Conservation (phyloP, 1,140 invertebrate species). For the Drosophila bocqueti region DNA sequence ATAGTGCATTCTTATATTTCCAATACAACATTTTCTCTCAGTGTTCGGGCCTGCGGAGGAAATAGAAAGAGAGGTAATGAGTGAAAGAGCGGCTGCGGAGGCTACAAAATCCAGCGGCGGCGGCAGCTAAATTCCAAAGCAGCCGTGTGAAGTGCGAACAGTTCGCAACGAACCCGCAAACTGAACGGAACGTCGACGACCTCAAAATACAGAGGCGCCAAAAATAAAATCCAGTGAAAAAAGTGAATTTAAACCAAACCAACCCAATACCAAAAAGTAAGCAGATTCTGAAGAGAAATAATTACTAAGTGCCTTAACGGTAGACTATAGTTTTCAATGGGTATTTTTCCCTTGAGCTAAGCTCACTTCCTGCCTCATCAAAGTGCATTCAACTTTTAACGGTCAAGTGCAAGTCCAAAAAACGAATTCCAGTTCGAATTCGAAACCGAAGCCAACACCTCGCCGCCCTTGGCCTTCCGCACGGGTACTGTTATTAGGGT, state of each 20-base stretch:
- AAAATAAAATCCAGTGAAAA: slow-evolving; percentile 50
- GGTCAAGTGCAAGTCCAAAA: slow-evolving; percentile 41
- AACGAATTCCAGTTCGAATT: slow-evolving; percentile 54
- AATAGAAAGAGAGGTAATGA: slow-evolving; percentile 27
- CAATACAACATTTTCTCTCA: not conserved
- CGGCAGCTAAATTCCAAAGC: slow-evolving; percentile 64
- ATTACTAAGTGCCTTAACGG: not conserved
- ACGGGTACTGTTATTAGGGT: slow-evolving; percentile 7
- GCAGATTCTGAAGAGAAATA: slow-evolving; percentile 25
- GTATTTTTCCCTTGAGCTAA: not conserved
- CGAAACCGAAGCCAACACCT: slow-evolving; percentile 20
- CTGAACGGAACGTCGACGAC: slow-evolving; percentile 74
- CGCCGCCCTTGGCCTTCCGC: slow-evolving; percentile 71
- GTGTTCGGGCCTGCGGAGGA: not conserved
- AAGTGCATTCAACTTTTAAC: slow-evolving; percentile 71
- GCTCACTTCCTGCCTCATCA: slow-evolving; percentile 20
- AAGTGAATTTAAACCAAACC: slow-evolving; percentile 36
- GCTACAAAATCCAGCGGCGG: slow-evolving; percentile 75
- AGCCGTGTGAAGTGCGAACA: slow-evolving; percentile 62
- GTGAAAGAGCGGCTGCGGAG: slow-evolving; percentile 32
- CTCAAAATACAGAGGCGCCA: slow-evolving; percentile 56
- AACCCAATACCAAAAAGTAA: slow-evolving; percentile 57
- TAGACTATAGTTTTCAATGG: not conserved
- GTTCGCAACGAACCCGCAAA: slow-evolving; percentile 74
- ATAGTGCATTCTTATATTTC: too few species aligned